phyloP scores from a whole-genome alignment of 2,888 invertebrate species.

The Campoplex capitator region DNA sequence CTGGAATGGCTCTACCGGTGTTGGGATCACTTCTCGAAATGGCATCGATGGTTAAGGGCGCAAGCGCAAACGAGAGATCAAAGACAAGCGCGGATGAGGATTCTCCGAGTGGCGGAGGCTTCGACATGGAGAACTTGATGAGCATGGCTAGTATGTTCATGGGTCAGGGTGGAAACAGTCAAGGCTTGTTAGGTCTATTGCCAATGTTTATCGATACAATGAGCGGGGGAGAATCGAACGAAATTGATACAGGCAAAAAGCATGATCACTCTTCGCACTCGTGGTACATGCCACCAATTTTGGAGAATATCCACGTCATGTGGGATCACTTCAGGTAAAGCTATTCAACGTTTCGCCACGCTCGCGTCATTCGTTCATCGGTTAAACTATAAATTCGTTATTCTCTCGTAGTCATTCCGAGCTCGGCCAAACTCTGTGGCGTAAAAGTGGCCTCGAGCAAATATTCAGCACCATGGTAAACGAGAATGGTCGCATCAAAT shows the following conservation, averaged over 20 bases:
- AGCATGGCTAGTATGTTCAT: conserved; percentile 78
- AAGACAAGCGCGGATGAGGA: conserved; percentile 59
- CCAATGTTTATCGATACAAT: conserved; percentile 90
- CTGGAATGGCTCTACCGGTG: conserved; percentile 77
- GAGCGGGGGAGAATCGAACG: conserved; percentile 87
- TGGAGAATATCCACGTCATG: conserved; percentile 89
- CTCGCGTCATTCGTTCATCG: background rate
- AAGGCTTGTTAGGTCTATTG: conserved; percentile 87
- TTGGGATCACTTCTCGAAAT: conserved; percentile 75
- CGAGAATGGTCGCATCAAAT: conserved; percentile 89
- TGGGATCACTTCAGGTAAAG: conserved; percentile 89
- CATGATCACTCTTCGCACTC: conserved; percentile 89
- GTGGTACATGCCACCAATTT: conserved; percentile 89
- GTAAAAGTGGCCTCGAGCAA: conserved; percentile 90
- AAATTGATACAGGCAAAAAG: conserved; percentile 87
- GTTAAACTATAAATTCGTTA: background rate
- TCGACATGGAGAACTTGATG: conserved; percentile 79
- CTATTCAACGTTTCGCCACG: background rate
- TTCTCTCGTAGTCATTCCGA: conserved; percentile 88
- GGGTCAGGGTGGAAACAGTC: conserved; percentile 83
- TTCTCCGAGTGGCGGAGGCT: conserved; percentile 67
- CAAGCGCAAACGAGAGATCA: conserved; percentile 36
- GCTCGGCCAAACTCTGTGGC: conserved; percentile 90
- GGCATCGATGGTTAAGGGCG: conserved; percentile 65
- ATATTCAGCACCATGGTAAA: conserved; percentile 90